phyloP scores from a whole-genome alignment of 2,797 vertebrate genomes.

The Tachyglossus aculeatus region DNA sequence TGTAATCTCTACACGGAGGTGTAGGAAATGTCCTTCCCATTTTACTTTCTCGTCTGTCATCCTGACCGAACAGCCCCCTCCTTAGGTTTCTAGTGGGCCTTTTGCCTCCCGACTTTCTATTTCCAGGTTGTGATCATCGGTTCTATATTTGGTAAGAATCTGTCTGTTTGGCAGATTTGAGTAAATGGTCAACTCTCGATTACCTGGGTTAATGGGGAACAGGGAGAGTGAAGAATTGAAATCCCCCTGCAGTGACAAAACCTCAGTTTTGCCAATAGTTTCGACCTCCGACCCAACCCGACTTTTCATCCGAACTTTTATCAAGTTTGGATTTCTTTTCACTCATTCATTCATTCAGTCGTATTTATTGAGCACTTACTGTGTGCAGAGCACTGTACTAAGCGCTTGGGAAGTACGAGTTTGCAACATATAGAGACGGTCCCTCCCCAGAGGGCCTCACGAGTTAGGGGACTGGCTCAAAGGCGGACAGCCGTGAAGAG shows the following conservation, averaged over 20 bases:
- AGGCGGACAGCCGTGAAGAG: too few relatives aligned
- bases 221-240: not conserved
- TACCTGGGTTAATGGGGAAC: not conserved
- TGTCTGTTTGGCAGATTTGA: not conserved
- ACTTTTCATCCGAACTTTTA: not conserved
- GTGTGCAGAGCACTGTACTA: too few relatives aligned
- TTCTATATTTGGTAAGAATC: constrained; percentile 5
- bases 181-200: not conserved
- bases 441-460: too few relatives aligned
- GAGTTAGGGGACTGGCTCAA: too few relatives aligned
- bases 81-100: not conserved
- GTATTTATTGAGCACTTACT: too few relatives aligned
- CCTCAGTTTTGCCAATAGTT: not conserved
- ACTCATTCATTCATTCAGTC: too few relatives aligned
- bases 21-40: constrained; percentile 8
- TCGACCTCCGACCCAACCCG: not conserved
- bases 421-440: too few relatives aligned
- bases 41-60: not conserved
- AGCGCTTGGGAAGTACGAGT: too few relatives aligned
- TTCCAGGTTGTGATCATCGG: not conserved
- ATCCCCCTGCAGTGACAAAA: too few relatives aligned
- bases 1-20: constrained; percentile 1
- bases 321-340: not conserved
- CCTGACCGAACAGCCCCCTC: not conserved
- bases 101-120: not conserved